Evolutionary conservation across 2,797 vertebrate genomes (phyloP).

Genomic region (Dendrocincla tyrannina): DNA sequence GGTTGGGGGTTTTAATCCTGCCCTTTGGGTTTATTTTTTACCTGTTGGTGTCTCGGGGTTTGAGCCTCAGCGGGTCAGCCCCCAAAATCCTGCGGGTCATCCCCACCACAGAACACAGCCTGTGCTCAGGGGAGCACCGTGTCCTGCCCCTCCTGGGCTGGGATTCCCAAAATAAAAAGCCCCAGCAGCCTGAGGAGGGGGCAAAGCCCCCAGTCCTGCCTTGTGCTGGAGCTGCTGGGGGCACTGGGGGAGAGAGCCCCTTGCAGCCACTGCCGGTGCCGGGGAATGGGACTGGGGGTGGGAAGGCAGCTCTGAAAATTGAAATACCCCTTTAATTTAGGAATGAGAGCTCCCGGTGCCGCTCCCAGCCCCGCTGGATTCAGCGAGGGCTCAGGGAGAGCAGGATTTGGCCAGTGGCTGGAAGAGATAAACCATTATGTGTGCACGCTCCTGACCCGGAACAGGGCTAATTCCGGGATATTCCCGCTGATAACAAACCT

Average conservation of each 20-base stretch:
- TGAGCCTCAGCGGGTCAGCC: not conserved
- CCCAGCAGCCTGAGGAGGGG: not conserved
- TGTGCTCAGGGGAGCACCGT: not conserved
- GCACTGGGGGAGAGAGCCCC: too few relatives aligned
- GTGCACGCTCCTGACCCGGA: not conserved
- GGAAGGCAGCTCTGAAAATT: not conserved
- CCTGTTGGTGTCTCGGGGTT: not conserved
- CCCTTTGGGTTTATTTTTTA: not conserved
- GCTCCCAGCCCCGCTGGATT: not conserved
- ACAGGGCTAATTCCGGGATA: not conserved
- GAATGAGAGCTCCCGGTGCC: not conserved
- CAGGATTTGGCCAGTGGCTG: not conserved
- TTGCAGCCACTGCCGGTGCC: not conserved
- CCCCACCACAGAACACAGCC: not conserved
- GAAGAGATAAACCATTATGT: not conserved
- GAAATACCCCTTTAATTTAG: not conserved
- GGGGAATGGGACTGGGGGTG: not conserved
- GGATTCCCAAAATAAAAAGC: not conserved
- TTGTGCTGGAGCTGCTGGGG: accelerated
- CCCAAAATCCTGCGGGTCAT: not conserved
- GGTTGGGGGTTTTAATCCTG: too few relatives aligned
- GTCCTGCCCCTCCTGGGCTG: not conserved
- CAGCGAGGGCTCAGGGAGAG: not conserved
- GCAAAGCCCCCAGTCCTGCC: not conserved
- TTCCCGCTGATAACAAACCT: not conserved